Percentiles rank a stretch among this genome's conserved stretches.
Evolutionary conservation across 2,113 vertebrate species (phyloP).

Genomic region (Rhinolophus sinicus): DNA sequence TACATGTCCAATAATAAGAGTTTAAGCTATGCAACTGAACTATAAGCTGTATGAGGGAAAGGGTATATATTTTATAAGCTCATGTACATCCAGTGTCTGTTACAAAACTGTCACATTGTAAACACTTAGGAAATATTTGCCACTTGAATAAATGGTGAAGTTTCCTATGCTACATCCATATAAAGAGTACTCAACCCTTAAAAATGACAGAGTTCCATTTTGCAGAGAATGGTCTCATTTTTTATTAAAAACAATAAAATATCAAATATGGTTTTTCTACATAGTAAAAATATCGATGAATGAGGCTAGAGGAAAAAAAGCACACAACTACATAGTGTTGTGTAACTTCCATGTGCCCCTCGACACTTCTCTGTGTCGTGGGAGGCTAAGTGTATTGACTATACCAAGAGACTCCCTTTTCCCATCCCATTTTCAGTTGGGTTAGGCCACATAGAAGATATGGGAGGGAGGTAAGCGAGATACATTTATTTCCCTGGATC

Average conservation of each 20-base stretch:
- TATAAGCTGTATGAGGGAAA: neutral
- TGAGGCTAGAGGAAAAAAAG: neutral
- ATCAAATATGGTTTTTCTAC: neutral
- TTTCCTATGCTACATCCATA: neutral
- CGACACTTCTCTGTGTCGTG: neutral
- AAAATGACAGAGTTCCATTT: neutral
- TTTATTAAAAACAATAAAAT: conserved; percentile 21
- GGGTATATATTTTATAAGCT: neutral
- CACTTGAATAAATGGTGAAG: neutral
- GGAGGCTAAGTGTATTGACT: neutral
- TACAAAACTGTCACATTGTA: neutral
- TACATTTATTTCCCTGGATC: neutral
- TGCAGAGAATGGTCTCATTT: neutral
- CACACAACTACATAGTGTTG: neutral
- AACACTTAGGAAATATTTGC: neutral
- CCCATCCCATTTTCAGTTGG: neutral
- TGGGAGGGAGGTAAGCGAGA: neutral
- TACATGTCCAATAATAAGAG: neutral
- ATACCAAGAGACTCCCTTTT: neutral
- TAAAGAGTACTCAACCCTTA: neutral
- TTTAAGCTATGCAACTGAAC: neutral
- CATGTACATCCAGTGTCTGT: neutral
- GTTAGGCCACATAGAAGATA: neutral
- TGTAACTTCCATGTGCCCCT: neutral
- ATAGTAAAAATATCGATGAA: neutral